Conservation (phyloP, 2,113 vertebrate genomes). For the Dipodomys ordii region DNA sequence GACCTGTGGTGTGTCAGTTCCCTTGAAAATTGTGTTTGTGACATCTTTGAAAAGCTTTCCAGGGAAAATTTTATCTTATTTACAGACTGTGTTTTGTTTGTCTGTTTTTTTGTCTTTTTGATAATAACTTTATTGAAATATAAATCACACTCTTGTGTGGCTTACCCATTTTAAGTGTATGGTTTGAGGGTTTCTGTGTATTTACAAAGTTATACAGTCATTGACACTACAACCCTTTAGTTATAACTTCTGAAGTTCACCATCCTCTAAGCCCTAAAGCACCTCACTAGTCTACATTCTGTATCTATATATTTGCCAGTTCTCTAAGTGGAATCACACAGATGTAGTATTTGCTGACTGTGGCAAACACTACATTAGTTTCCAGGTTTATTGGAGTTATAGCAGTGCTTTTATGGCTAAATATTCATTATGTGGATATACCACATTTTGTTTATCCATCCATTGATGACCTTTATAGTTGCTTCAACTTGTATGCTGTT, state of each 20-base stretch:
- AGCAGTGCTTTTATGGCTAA: not conserved
- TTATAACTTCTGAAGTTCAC: too few relatives aligned
- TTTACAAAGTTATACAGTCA: not conserved
- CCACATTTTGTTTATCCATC: not conserved
- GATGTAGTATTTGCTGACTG: not conserved
- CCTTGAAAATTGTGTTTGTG: constrained; percentile 17
- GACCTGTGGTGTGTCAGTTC: not conserved
- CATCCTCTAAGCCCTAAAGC: too few relatives aligned
- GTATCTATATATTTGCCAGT: too few relatives aligned
- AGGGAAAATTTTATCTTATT: not conserved
- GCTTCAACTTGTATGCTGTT: not conserved
- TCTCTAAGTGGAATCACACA: not conserved
- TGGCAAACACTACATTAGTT: not conserved
- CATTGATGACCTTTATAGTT: not conserved
- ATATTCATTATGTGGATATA: not conserved
- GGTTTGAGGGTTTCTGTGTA: not conserved
- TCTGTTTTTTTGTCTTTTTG: not conserved
- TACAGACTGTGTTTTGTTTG: not conserved
- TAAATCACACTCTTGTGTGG: not conserved
- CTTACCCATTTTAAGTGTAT: not conserved
- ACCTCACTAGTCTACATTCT: too few relatives aligned
- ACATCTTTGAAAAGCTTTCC: not conserved
- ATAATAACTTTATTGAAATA: not conserved
- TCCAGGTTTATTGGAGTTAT: not conserved
- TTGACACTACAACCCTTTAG: not conserved